These are phyloP conservation scores for Poecilia latipinna DNA, from an alignment of 2,113 vertebrate genomes.

Conservation along the genomic window DNA sequence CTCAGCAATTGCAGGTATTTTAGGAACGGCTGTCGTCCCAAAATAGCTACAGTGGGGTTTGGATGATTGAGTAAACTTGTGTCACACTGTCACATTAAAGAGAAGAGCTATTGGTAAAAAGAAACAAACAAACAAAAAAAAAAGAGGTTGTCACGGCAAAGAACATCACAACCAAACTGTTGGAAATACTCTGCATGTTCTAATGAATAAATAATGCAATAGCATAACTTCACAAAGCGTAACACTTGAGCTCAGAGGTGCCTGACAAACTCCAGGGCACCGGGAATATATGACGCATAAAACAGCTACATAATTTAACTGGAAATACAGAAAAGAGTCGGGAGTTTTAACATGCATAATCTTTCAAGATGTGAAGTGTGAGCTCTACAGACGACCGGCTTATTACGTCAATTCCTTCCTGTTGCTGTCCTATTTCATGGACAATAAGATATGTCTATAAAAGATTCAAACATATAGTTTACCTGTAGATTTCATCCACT, in stretches of 20 bases:
- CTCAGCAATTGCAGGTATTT: neutral
- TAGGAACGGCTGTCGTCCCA: neutral
- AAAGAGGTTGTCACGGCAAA: slow-evolving; percentile 2
- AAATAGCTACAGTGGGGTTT: neutral
- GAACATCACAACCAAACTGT: neutral
- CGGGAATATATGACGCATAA: neutral
- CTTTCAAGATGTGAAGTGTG: neutral
- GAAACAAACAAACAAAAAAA: neutral
- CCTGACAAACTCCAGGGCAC: neutral
- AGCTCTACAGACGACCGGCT: neutral
- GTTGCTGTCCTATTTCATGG: no score
- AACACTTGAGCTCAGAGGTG: neutral
- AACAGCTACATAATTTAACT: neutral
- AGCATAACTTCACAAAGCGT: neutral
- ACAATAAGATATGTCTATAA: no score
- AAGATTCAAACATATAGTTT: neutral
- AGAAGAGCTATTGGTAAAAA: neutral
- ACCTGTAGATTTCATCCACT: neutral
- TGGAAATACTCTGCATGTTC: neutral
- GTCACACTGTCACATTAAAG: slow-evolving; percentile 5
- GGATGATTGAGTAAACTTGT: neutral
- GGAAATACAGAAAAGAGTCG: neutral
- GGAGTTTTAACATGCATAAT: neutral
- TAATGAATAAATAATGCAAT: slow-evolving; percentile 10
- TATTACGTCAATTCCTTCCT: neutral